Conservation (phyloP, 2,888 invertebrate genomes). For the Tipula confusa region DNA sequence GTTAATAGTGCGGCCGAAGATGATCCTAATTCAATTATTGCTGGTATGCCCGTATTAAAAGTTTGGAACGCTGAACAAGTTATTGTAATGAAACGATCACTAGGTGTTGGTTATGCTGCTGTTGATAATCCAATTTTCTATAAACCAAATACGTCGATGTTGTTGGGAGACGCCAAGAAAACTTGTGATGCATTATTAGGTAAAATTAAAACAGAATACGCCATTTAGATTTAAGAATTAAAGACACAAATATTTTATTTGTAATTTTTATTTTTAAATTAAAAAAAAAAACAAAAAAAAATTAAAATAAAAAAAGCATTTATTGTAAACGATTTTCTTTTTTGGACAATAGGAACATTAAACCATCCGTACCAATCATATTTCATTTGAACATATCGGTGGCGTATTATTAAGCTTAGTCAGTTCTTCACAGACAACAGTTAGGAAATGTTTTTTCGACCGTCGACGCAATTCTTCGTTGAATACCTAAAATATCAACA, state of each 20-base stretch:
- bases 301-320: neutral
- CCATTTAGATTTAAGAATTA: neutral
- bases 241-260: neutral
- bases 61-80: slow-evolving; percentile 86
- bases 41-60: slow-evolving; percentile 86
- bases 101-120: slow-evolving; percentile 85
- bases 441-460: neutral
- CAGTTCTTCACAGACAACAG: neutral
- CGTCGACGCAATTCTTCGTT: neutral
- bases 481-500: neutral
- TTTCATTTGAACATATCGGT: neutral
- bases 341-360: no score
- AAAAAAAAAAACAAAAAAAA: no score
- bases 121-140: slow-evolving; percentile 92
- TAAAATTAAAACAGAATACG: slow-evolving; percentile 53
- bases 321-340: neutral
- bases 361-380: no score
- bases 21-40: slow-evolving; percentile 86
- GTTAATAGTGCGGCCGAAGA: slow-evolving; percentile 88
- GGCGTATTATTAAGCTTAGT: neutral
- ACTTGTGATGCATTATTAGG: slow-evolving; percentile 77
- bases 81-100: slow-evolving; percentile 82
- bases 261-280: neutral
- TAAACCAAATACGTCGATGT: slow-evolving; percentile 81
- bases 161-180: slow-evolving; percentile 87